A percentile compares a stretch with the other conserved stretches of the same genome.
phyloP scores from a whole-genome alignment of 2,113 vertebrate genomes.

The Aythya baeri region DNA sequence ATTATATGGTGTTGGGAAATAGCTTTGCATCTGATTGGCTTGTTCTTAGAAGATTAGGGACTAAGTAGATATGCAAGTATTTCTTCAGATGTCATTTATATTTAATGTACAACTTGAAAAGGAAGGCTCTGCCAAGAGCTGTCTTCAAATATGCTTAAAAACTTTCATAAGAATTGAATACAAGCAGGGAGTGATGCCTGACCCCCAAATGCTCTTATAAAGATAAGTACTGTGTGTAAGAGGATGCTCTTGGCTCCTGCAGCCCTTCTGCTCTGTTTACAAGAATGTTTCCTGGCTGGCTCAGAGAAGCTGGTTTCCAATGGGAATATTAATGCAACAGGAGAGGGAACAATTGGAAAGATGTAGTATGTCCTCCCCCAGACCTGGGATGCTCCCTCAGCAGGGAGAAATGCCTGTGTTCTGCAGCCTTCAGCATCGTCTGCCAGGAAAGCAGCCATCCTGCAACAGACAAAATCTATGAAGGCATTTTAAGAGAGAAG shows the following conservation, averaged over 20 bases:
- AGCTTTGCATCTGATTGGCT: not conserved
- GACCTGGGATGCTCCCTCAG: not conserved
- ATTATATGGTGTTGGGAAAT: slow-evolving; percentile 1
- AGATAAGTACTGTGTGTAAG: not conserved
- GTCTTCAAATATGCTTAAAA: not conserved
- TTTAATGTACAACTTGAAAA: not conserved
- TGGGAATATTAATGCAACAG: not conserved
- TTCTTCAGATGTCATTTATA: slow-evolving; percentile 24
- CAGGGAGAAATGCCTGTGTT: not conserved
- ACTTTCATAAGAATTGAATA: not conserved
- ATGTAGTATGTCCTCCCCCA: not conserved
- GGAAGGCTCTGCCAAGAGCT: not conserved
- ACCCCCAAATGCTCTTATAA: not conserved
- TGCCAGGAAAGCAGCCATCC: not conserved
- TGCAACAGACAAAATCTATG: not conserved
- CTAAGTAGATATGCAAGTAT: not conserved
- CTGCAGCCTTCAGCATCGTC: not conserved
- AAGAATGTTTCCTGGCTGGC: not conserved
- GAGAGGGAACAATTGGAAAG: not conserved
- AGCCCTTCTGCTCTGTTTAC: not conserved
- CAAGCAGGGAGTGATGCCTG: not conserved
- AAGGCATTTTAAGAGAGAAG: not conserved
- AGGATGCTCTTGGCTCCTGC: not conserved
- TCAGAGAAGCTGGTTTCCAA: not conserved
- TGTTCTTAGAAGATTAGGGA: not conserved